Evolutionary conservation across 2,888 invertebrate species (phyloP).

Genomic region (Acholoe squamosa): DNA sequence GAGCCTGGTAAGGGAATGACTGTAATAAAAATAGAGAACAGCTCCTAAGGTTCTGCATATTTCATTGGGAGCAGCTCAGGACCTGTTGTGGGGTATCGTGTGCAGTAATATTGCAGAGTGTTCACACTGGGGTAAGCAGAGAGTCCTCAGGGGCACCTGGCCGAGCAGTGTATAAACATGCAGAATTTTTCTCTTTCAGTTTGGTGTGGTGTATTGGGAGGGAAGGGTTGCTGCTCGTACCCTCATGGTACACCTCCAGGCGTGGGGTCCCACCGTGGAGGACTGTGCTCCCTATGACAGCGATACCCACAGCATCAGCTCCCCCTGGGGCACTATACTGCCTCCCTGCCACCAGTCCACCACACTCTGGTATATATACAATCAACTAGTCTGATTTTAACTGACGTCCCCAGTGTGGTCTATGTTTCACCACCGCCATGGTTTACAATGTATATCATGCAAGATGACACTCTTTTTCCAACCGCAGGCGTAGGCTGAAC

Average conservation of each 20-base stretch:
- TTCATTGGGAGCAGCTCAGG: not conserved
- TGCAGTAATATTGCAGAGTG: slow-evolving; percentile 5
- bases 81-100: not conserved
- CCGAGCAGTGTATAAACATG: not conserved
- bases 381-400: not conserved
- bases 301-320: not conserved
- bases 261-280: not conserved
- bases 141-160: not conserved
- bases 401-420: not conserved
- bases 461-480: too few species aligned
- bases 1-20: not conserved
- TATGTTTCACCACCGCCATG: too few species aligned
- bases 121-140: not conserved
- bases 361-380: not conserved
- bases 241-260: not conserved
- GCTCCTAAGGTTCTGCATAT: not conserved
- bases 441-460: too few species aligned
- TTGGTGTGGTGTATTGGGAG: not conserved
- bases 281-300: not conserved
- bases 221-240: not conserved
- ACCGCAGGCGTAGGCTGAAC: too few species aligned
- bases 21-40: not conserved
- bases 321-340: not conserved
- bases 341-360: not conserved
- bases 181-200: not conserved